A percentile compares a stretch with the other conserved stretches of the same genome.
phyloP scores from a whole-genome alignment of 1,140 invertebrate genomes.

The Anastrepha obliqua region DNA sequence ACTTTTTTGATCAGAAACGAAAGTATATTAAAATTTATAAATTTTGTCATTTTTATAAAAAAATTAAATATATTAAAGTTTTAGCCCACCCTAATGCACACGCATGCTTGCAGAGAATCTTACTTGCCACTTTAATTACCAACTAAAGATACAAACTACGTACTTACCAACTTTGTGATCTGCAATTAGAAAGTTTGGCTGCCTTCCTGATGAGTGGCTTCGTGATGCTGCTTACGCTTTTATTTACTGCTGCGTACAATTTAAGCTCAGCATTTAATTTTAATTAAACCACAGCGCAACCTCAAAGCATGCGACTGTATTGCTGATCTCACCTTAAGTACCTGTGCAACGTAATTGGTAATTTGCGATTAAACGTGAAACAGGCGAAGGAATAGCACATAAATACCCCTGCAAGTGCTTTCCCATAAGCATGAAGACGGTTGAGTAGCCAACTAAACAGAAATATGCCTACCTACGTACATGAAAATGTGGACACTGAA shows the following conservation, averaged over 20 bases:
- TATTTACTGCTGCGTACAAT: neutral
- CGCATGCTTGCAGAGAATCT: too few species aligned
- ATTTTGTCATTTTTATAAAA: too few species aligned
- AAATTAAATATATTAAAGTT: too few species aligned
- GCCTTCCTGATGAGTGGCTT: conserved; percentile 27
- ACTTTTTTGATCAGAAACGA: too few species aligned
- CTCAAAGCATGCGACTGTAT: neutral
- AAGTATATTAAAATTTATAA: too few species aligned
- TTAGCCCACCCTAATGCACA: too few species aligned
- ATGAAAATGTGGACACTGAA: too few species aligned
- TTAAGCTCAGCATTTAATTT: conserved; percentile 31
- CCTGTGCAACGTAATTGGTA: neutral
- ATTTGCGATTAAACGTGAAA: neutral
- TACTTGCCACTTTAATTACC: too few species aligned
- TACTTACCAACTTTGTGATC: conserved; percentile 31
- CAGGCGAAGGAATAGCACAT: neutral
- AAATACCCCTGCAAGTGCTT: neutral
- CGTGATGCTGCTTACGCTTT: neutral
- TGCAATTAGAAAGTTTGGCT: conserved; percentile 41
- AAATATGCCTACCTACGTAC: too few species aligned
- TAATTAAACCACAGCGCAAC: conserved; percentile 36
- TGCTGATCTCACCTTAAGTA: too few species aligned
- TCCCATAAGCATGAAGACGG: neutral
- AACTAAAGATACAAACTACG: neutral
- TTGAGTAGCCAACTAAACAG: too few species aligned